phyloP scores from a whole-genome alignment of 2,113 vertebrate species.

The Ginglymostoma cirratum region DNA sequence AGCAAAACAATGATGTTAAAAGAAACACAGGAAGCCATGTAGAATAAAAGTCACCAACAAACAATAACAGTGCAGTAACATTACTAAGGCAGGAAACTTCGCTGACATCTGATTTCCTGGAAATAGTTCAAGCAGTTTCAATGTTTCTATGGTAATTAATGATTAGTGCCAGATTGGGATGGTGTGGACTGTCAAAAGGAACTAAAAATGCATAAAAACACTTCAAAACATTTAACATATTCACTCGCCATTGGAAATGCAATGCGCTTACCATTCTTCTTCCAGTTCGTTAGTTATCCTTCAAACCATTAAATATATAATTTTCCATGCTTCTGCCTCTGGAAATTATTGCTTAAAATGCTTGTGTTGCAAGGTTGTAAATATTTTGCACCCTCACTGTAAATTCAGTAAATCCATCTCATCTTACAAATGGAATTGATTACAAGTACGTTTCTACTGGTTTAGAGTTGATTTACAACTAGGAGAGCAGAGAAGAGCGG shows the following conservation, averaged over 20 bases:
- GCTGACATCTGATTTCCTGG: constrained; percentile 52
- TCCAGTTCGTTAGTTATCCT: neutral
- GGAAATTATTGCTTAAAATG: neutral
- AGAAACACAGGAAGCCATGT: constrained; percentile 53
- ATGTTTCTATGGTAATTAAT: constrained; percentile 41
- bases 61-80: constrained; percentile 50
- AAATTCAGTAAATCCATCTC: neutral
- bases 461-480: neutral
- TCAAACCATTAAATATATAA: neutral
- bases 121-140: constrained; percentile 41
- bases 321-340: neutral
- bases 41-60: constrained; percentile 44
- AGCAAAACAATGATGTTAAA: constrained; percentile 47
- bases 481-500: no score
- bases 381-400: neutral
- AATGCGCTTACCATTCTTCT: neutral
- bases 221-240: neutral
- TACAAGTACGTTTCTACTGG: neutral
- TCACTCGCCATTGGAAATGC: neutral
- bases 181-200: neutral
- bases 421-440: neutral
- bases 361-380: neutral
- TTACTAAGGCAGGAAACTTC: constrained; percentile 51
- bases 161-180: constrained; percentile 41
- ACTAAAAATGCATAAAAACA: constrained; percentile 14